A percentile compares a stretch with the other conserved stretches of the same genome.
phyloP scores from a whole-genome alignment of 2,797 vertebrate genomes.

The Leucoraja ocellata region DNA sequence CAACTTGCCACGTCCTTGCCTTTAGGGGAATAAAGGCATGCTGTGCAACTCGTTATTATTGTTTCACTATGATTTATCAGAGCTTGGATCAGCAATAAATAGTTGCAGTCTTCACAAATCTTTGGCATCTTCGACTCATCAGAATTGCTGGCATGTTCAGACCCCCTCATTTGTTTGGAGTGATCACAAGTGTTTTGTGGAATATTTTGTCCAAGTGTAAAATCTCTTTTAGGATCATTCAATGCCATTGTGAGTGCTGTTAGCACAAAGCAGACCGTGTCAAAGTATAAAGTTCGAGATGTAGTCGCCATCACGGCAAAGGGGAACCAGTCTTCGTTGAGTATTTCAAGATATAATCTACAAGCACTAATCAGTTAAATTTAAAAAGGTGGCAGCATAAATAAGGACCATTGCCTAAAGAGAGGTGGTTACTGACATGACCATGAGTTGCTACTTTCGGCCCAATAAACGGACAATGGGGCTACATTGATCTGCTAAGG shows the following conservation, averaged over 20 bases:
- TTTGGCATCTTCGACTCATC: neutral
- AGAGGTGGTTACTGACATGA: no score
- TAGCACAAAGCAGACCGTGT: no score
- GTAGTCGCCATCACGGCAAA: no score
- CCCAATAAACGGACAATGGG: no score
- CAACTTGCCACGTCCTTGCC: conserved; percentile 5
- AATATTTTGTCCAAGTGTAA: neutral
- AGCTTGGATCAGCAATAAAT: conserved; percentile 17
- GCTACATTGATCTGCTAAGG: no score
- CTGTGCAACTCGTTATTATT: neutral
- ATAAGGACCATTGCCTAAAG: no score
- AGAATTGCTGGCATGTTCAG: neutral
- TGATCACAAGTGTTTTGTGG: neutral
- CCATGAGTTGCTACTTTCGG: no score
- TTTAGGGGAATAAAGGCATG: neutral
- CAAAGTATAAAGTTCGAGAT: no score
- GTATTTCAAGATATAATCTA: no score
- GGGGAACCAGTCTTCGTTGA: no score
- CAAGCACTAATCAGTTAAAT: no score
- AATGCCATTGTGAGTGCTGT: neutral
- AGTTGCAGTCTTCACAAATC: neutral
- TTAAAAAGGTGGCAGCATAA: no score
- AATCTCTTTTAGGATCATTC: neutral
- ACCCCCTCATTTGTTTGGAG: neutral
- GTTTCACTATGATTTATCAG: conserved; percentile 7